phyloP scores from a whole-genome alignment of 2,888 invertebrate species.

The Lordiphosa andalusiaca region DNA sequence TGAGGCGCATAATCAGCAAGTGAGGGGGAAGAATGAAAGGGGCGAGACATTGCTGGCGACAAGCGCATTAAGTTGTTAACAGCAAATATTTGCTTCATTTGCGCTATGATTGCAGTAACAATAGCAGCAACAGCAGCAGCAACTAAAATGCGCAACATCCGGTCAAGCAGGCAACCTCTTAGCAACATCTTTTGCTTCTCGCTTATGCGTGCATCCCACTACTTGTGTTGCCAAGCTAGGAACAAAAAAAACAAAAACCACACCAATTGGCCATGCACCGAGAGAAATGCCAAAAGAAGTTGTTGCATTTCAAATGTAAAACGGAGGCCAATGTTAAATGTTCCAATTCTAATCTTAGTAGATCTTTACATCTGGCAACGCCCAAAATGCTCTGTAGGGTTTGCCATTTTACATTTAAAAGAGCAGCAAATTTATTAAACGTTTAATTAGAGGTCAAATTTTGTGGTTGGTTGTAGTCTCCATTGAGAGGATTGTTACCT shows the following conservation, averaged over 20 bases:
- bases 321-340: too few species aligned
- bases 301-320: too few species aligned
- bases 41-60: constrained; percentile 46
- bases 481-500: too few species aligned
- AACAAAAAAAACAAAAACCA: background rate
- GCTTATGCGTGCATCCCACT: constrained; percentile 20
- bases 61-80: constrained; percentile 76
- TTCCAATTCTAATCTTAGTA: too few species aligned
- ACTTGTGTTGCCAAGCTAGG: constrained; percentile 46
- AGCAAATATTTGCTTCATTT: constrained; percentile 77
- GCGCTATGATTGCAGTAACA: constrained; percentile 62
- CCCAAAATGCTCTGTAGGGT: too few species aligned
- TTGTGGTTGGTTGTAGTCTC: too few species aligned
- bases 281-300: too few species aligned
- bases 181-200: constrained; percentile 36
- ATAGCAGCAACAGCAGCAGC: constrained; percentile 14
- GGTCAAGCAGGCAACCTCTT: constrained; percentile 41
- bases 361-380: too few species aligned
- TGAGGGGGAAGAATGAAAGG: constrained; percentile 12
- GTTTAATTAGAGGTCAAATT: too few species aligned
- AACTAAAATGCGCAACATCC: constrained; percentile 52
- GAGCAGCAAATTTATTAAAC: too few species aligned
- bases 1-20: constrained; percentile 70
- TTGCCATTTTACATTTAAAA: too few species aligned
- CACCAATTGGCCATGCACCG: background rate